A percentile compares a stretch with the other conserved stretches of the same genome.
These are phyloP conservation scores for Nothoprocta pentlandii DNA, from an alignment of 2,113 vertebrate genomes.

Conservation along the genomic window DNA sequence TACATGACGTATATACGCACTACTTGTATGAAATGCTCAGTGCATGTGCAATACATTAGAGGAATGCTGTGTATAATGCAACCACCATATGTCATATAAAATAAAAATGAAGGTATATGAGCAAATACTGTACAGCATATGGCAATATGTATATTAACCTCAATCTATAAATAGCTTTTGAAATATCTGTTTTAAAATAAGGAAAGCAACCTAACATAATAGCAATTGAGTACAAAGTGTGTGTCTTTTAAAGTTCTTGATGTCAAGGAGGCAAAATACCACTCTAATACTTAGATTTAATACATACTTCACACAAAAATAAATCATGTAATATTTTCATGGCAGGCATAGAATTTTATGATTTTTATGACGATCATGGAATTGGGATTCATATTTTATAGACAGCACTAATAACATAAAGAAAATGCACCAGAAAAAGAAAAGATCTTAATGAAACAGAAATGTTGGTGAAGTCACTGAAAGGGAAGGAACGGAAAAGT, in stretches of 20 bases:
- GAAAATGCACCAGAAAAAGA: slow-evolving; percentile 66
- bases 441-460: slow-evolving; percentile 41
- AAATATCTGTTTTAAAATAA: slow-evolving; percentile 67
- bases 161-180: slow-evolving; percentile 65
- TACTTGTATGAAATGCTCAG: not conserved
- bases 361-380: slow-evolving; percentile 82
- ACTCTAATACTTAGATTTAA: slow-evolving; percentile 67
- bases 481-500: slow-evolving; percentile 43
- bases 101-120: slow-evolving; percentile 66
- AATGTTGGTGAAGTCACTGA: slow-evolving; percentile 7
- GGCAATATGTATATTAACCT: slow-evolving; percentile 68
- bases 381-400: slow-evolving; percentile 83
- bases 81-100: slow-evolving; percentile 66
- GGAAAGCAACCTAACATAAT: slow-evolving; percentile 67
- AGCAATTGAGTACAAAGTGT: slow-evolving; percentile 54
- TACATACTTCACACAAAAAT: slow-evolving; percentile 76
- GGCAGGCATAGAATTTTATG: slow-evolving; percentile 82
- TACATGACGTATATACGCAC: fast-evolving
- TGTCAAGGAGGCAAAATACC: slow-evolving; percentile 70
- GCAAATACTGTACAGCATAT: slow-evolving; percentile 60
- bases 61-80: slow-evolving; percentile 18
- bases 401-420: slow-evolving; percentile 77
- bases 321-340: slow-evolving; percentile 82
- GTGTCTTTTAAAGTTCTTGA: slow-evolving; percentile 69
- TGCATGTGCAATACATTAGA: slow-evolving; percentile 54